These are phyloP conservation scores for Protodeltote pygarga DNA, from an alignment of 2,888 invertebrate genomes.

Conservation along the genomic window DNA sequence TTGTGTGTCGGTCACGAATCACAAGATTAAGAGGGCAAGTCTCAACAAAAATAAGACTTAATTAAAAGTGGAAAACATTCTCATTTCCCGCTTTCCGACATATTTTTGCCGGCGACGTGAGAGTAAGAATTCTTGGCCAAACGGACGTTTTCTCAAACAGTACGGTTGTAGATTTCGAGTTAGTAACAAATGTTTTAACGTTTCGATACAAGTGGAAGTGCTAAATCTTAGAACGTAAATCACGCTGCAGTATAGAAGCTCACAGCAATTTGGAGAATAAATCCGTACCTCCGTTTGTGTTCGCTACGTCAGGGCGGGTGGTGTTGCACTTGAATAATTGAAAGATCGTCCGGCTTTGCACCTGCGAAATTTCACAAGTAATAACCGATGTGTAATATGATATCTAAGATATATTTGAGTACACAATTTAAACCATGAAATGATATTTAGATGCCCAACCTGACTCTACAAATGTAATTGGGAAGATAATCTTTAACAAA, in stretches of 20 bases:
- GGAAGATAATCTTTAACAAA: too few species aligned
- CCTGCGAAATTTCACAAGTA: constrained; percentile 37
- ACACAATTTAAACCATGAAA: too few species aligned
- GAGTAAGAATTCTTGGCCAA: constrained; percentile 56
- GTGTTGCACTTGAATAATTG: constrained; percentile 64
- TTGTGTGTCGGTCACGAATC: constrained; percentile 68
- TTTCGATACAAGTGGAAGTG: constrained; percentile 78
- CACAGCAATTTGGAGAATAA: constrained; percentile 67
- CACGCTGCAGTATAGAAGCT: constrained; percentile 62
- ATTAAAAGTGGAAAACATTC: constrained; percentile 67
- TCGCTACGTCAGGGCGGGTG: constrained; percentile 60
- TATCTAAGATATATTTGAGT: too few species aligned
- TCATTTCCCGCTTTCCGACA: constrained; percentile 50
- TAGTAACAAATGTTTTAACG: constrained; percentile 75
- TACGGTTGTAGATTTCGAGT: constrained; percentile 64
- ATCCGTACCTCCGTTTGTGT: constrained; percentile 65
- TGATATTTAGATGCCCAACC: too few species aligned
- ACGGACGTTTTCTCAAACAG: constrained; percentile 54
- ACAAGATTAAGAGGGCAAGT: constrained; percentile 56
- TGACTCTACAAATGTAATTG: too few species aligned
- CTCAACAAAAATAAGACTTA: constrained; percentile 68
- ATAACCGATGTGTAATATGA: constrained; percentile 26
- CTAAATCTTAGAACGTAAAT: constrained; percentile 76
- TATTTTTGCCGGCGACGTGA: constrained; percentile 52
- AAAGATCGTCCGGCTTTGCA: constrained; percentile 55